Percentiles rank a stretch among this genome's conserved stretches.
Evolutionary conservation across 1,140 invertebrate species (phyloP).

Genomic region (Leptinotarsa lineolata): DNA sequence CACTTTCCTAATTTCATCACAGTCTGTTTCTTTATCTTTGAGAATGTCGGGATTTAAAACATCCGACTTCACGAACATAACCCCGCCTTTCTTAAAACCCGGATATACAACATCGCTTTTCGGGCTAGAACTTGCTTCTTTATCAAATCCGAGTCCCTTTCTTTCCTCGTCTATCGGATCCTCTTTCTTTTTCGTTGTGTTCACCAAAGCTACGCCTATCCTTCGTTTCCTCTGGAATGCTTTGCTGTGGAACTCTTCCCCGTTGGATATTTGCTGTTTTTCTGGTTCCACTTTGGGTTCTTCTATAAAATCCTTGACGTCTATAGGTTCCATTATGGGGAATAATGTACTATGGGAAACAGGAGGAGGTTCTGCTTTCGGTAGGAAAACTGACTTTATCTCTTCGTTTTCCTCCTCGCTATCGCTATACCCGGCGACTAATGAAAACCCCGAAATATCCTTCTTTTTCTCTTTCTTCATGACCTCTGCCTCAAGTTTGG

Average conservation of each 20-base stretch:
- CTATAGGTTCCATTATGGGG: conserved; percentile 54
- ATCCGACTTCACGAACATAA: conserved; percentile 57
- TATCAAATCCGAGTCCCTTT: conserved; percentile 54
- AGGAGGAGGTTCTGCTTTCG: conserved; percentile 22
- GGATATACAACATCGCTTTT: conserved; percentile 34
- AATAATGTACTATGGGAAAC: conserved; percentile 55
- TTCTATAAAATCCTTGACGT: conserved; percentile 45
- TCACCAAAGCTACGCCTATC: conserved; percentile 49
- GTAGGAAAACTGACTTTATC: conserved; percentile 40
- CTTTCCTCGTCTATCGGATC: conserved; percentile 22
- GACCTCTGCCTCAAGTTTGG: conserved; percentile 22
- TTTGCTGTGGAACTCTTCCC: conserved; percentile 48
- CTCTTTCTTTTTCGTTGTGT: conserved; percentile 38
- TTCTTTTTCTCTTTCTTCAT: conserved; percentile 29
- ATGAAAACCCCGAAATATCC: conserved; percentile 54
- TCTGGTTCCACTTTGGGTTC: conserved; percentile 15
- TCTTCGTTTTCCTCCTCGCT: conserved; percentile 58
- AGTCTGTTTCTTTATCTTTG: conserved; percentile 28
- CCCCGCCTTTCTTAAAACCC: conserved; percentile 47
- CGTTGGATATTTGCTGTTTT: conserved; percentile 20
- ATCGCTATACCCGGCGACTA: conserved; percentile 65
- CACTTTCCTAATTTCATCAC: conserved; percentile 24
- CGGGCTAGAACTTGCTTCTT: conserved; percentile 48
- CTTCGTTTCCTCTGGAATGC: conserved; percentile 53
- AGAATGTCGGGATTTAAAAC: conserved; percentile 38